Base-by-base conservation (phyloP, 1,140 invertebrate genomes). In the Brachystomella parvula region DNA sequence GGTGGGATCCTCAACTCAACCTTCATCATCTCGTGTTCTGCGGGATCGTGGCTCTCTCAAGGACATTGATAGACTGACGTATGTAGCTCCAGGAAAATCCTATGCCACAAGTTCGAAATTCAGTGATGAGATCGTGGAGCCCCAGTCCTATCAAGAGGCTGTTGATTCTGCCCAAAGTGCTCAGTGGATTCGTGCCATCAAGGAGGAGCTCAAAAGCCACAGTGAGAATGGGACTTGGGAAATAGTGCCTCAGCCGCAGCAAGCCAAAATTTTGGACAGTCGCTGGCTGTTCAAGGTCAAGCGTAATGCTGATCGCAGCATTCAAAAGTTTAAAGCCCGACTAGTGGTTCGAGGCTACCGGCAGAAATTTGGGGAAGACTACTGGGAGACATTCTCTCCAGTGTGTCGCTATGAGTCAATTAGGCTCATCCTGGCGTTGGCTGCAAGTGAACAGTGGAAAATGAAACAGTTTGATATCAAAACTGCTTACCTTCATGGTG, bases 381-480 rank as follows among this genome's bases (percentile, higher is more conserved):
- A 76, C 61, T 26, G 71, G 33, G 77, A 80, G 68, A 81, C 75
- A 26, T 80, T 77, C 71, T 71, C 75, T 56, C 76, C 78, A 26
- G 78, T 78, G 1, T 72, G 73, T n/a, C 63, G 77, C 28, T 70
- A 74, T 57, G 72, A 73, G 32, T 66, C 74, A 24, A 44, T 75
- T 6, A 33, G 73, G 12, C 33, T 71, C 1, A 3, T 76, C 0
- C 62, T 77, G 0, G 64, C 70, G 28, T 47, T 75, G 33, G 71
- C 74, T n/a, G 75, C 75, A 21, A 31, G 53, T 21, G 26, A 64
- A n/a, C 58, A 72, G 26, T 66, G 72, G 26, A 12, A 71, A 1
- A 68, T 76, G 68, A 35, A 19, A 3, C 49, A 53, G 21, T 15
- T 26, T 3, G 49, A 53, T 53, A 24, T 53, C 9, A 19, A 15